These are phyloP conservation scores for Callyntrura guangdongensis DNA, from an alignment of 2,888 invertebrate genomes.

Conservation along the genomic window DNA sequence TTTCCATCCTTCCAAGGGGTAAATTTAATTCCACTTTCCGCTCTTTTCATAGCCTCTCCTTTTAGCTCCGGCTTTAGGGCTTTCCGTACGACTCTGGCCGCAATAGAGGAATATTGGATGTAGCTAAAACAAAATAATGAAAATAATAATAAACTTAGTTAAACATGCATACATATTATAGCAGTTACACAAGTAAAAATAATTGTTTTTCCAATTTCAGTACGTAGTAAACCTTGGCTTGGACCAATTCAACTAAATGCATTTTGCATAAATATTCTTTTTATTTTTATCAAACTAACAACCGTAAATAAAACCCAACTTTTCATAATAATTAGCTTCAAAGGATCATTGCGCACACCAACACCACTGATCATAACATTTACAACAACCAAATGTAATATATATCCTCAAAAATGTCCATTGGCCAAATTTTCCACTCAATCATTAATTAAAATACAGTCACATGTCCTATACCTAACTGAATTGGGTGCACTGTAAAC, in stretches of 20 bases:
- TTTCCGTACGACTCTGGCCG: slow-evolving; percentile 93
- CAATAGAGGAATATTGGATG: slow-evolving; percentile 98
- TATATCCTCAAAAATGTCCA: slow-evolving; percentile 26
- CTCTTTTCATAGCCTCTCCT: slow-evolving; percentile 91
- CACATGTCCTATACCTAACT: not conserved
- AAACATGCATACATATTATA: too few relatives aligned
- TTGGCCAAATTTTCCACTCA: slow-evolving; percentile 60
- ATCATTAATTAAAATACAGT: not conserved
- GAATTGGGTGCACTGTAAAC: not conserved
- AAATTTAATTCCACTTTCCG: slow-evolving; percentile 92
- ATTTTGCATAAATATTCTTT: too few relatives aligned
- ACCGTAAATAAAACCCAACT: not conserved
- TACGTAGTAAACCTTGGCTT: too few relatives aligned
- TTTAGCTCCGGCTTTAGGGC: slow-evolving; percentile 92
- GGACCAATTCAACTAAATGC: too few relatives aligned
- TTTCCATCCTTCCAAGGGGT: slow-evolving; percentile 97
- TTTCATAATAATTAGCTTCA: too few relatives aligned
- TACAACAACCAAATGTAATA: too few relatives aligned
- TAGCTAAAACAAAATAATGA: slow-evolving; percentile 89
- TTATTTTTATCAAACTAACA: too few relatives aligned
- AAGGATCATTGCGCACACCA: too few relatives aligned
- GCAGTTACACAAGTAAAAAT: not conserved
- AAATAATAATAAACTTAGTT: not conserved
- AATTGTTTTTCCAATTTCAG: too few relatives aligned
- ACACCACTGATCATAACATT: too few relatives aligned